phyloP scores from a whole-genome alignment of 2,797 vertebrate species.

The Melanotaenia pygmaea region DNA sequence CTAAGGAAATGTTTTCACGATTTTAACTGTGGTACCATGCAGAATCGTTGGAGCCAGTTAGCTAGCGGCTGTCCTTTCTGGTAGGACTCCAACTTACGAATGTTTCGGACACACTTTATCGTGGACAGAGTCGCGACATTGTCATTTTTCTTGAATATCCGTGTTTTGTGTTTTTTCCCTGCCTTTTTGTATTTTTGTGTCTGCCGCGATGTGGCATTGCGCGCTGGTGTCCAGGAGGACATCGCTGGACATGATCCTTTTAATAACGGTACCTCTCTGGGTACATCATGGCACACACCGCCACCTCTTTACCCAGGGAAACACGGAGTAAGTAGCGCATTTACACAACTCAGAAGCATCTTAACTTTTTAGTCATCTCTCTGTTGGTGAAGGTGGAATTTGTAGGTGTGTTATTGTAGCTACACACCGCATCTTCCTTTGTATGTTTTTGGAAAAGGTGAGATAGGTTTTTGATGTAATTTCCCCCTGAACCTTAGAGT shows the following conservation, averaged over 20 bases:
- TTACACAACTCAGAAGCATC: background rate
- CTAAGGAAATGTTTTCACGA: slow-evolving; percentile 22
- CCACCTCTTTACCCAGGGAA: background rate
- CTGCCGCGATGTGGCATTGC: slow-evolving; percentile 10
- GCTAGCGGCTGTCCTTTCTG: slow-evolving; percentile 60
- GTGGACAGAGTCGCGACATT: slow-evolving; percentile 40
- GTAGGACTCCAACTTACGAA: slow-evolving; percentile 48
- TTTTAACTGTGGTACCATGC: slow-evolving; percentile 10
- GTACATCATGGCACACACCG: slow-evolving; percentile 12
- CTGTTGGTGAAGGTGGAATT: background rate
- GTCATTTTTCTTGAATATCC: slow-evolving; percentile 47
- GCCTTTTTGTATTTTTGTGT: background rate
- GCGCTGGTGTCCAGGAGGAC: slow-evolving; percentile 16
- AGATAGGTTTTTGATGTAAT: too few species aligned
- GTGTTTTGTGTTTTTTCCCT: slow-evolving; percentile 26
- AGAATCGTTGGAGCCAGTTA: slow-evolving; percentile 44
- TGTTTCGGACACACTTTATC: slow-evolving; percentile 56
- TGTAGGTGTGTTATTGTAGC: background rate
- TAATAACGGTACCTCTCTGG: slow-evolving; percentile 31
- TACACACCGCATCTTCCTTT: background rate
- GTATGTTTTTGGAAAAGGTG: background rate
- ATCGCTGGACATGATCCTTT: slow-evolving; percentile 5
- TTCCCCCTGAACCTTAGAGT: background rate
- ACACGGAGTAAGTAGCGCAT: slow-evolving; percentile 34
- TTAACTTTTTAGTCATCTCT: background rate